Base-by-base conservation (phyloP, 2,113 vertebrate genomes). In the Chaetura pelagica region DNA sequence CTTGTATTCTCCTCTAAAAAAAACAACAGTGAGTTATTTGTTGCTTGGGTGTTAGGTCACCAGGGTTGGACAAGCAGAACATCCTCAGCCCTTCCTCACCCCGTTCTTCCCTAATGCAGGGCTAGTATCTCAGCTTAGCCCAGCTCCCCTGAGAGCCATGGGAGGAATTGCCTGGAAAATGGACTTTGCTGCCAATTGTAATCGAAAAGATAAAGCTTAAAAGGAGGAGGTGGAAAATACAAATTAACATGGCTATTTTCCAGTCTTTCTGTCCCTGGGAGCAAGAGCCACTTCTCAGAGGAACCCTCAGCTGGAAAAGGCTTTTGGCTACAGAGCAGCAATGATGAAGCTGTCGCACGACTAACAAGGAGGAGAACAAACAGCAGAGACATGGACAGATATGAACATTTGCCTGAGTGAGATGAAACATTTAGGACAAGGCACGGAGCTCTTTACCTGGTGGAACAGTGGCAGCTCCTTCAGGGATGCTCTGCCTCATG, bases 121-220 rank as follows among this genome's bases (percentile, higher is more conserved):
- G 58, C 94, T 86, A 83, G 79, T 69, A 38, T 69, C 55, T 48
- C 72, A 34, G 77, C 94, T 93, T 71, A 51, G 2, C 91, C 84
- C 75, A 79, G 80, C 6, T 93, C 67, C 80, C 42, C 8, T 2
- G 30, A 90, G 90, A 64, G 14, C 32, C 58, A 10, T 0, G 0
- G 40, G 84, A 68, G 64, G 90, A 97, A 83, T 74, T 63, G 51
- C 72, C 21, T 80, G 82, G 83, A 91, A 95, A 77, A 90, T 27
- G 34, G 49, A 51, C 71, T 73, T 82, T 40, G 4, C n/a, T 93
- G 83, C 87, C 94, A 51, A 94, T 67, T 75, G n/a, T 78, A 96
- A 96, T 79, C 97, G 91, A 89, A 96, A 93, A 95, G 94, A 94
- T 94, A 95, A 97, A 94, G 87, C 64, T 55, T 29, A 68, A 76